Base-by-base conservation (phyloP, 2,797 vertebrate species). In the Sternotherus odoratus region DNA sequence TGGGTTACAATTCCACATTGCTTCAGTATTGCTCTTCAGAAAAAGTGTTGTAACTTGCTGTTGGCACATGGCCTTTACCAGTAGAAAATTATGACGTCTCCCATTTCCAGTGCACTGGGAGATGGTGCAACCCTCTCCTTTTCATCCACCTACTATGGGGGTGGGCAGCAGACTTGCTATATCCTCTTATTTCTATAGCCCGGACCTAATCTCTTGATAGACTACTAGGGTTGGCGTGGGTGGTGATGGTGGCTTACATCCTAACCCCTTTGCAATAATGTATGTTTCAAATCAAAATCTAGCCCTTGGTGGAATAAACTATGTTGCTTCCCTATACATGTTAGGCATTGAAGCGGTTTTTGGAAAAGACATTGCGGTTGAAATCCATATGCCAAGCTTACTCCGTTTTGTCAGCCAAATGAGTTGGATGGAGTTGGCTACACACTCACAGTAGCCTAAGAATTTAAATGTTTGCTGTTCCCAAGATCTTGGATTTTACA, bases 331-430 rank as follows among this genome's bases (percentile, higher is more conserved):
- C 15, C 6, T 79, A 36, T 66, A 11, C 15, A 13, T 54, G 23
- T 79, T 43, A 56, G 26, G 19, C 4, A 23, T 0, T 2, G 4
- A 0, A 1, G 2, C 46, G 75, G 56, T 13, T 86, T 92, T 3
- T 69, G 77, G 26, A 89, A 56, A 43, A 8, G 26, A 87, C 83
- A 60, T 66, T 60, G 24, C 46, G 56, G 21, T 83, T 84, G 48
- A 12, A n/a, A 60, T 9, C 21, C 39, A 9, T 8, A 12, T 4
- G 12, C 11, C 13, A 21, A 30, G 16, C 15, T 72, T 84, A 36
- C 21, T 79, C 9, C n/a, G 24, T n/a, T 60, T 49, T 60, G 15
- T 0, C 1, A 13, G 26, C 13, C 26, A 83, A 49, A 26, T 92
- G 43, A 51, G 53, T 21, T 77, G 12, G 19, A 16, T 10, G 17